Evolutionary conservation across 2,113 vertebrate species (phyloP).

Genomic region (Sprattus sprattus): DNA sequence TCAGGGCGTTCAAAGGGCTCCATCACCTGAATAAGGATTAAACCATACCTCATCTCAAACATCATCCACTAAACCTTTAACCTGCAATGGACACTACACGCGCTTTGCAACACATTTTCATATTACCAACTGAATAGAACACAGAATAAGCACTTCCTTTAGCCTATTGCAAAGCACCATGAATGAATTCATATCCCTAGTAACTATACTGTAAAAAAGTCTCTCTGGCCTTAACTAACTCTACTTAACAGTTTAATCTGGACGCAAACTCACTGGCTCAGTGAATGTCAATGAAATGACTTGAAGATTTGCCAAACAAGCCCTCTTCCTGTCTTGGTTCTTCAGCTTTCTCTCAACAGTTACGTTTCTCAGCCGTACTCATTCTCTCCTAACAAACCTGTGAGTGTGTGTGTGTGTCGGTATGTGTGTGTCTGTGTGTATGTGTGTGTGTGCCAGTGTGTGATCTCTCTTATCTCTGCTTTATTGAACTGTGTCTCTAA

Average conservation of each 20-base stretch:
- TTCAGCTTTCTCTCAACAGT: background rate
- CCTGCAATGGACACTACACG: background rate
- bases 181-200: background rate
- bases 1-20: conserved; percentile 37
- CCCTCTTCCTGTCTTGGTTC: background rate
- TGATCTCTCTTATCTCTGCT: background rate
- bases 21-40: conserved; percentile 35
- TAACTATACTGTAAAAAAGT: background rate
- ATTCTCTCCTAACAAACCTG: background rate
- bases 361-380: background rate
- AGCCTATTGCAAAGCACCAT: background rate
- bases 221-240: background rate
- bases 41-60: background rate
- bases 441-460: background rate
- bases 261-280: background rate
- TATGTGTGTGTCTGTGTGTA: conserved; percentile 22
- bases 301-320: background rate
- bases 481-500: background rate
- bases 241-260: background rate
- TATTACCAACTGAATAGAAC: no score
- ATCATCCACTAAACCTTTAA: background rate
- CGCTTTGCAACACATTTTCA: background rate
- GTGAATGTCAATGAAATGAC: background rate
- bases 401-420: no score
- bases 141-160: background rate